Evolutionary conservation across 2,113 vertebrate species (phyloP), one percentile per base, ranked within the genome.

Genomic region (Phodopus roborovskii): DNA sequence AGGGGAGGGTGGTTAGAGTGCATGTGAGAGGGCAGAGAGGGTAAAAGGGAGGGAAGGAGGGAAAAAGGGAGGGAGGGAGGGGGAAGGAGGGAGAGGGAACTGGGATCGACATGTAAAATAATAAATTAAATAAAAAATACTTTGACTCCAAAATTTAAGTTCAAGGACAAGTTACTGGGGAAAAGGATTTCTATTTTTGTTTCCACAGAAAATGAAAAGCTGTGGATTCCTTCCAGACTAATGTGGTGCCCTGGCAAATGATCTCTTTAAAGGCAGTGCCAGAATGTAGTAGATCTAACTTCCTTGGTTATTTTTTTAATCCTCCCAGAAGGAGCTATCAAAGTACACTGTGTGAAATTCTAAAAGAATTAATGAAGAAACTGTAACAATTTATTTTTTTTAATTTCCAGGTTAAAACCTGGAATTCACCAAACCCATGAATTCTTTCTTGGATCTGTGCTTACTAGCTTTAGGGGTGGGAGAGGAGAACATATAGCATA

Each of bases 231-330:
- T n/a, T n/a, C 66, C 48, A 39, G 20, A 13, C 66, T 71, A 66
- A 92, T 79, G 39, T 85, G 39, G 39, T 88, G 16, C 66, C 82
- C 74, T 92, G 66, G 88, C 24, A 93, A 92, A 96, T 77, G 24
- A 56, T 90, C 62, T 96, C 30, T 94, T 94, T 98, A 91, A 92
- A 96, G 62, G 22, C 64, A 68, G n/a, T 89, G 5, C 36, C 81
- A 94, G 74, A 45, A 66, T 90, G 2, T 28, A 86, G 13, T 48
- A 9, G 6, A 94, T 94, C 12, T 82, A 42, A 77, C 30, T 91
- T 88, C 30, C 36, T 85, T 58, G n/a, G 75, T 70, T 7, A 3
- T 22, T 39, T 74, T 74, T 84, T 62, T 62, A 12, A 42, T 42
- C 2, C 26, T 10, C 39, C 26, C 16, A 62, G 7, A 13, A 19